Evolutionary conservation across 2,113 vertebrate species (phyloP).

Genomic region (Eolophus roseicapilla): DNA sequence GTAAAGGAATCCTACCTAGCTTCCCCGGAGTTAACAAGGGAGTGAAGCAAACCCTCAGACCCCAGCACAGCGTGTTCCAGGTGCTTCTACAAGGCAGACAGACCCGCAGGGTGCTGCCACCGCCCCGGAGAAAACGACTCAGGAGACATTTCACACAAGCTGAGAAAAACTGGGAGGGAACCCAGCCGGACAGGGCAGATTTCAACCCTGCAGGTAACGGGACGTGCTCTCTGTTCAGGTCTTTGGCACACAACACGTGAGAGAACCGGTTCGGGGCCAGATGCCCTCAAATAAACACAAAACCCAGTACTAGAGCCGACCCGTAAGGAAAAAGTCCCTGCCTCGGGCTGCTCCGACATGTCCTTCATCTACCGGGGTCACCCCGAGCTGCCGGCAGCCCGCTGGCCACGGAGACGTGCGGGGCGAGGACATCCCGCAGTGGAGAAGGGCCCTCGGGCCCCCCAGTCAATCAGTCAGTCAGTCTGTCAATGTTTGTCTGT

Average conservation of each 20-base stretch:
- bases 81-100: background rate
- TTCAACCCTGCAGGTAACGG: background rate
- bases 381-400: too few species aligned
- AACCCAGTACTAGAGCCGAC: rapidly evolving
- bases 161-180: background rate
- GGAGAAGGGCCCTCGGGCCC: background rate
- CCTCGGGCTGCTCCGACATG: background rate
- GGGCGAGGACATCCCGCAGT: background rate
- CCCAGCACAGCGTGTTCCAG: rapidly evolving
- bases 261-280: rapidly evolving
- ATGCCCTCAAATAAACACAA: rapidly evolving
- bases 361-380: background rate
- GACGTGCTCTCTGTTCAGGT: rapidly evolving
- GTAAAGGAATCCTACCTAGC: background rate
- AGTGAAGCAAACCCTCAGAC: background rate
- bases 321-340: background rate
- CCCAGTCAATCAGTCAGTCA: background rate
- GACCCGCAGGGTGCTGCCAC: background rate
- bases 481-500: background rate
- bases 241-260: background rate
- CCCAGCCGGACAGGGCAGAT: rapidly evolving
- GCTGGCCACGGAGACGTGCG: background rate
- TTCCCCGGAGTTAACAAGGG: background rate
- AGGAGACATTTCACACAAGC: rapidly evolving
- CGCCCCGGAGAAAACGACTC: too few species aligned